Conservation (phyloP, 92 coral and sea anemone genomes). For the Isaurus tuberculatus region DNA sequence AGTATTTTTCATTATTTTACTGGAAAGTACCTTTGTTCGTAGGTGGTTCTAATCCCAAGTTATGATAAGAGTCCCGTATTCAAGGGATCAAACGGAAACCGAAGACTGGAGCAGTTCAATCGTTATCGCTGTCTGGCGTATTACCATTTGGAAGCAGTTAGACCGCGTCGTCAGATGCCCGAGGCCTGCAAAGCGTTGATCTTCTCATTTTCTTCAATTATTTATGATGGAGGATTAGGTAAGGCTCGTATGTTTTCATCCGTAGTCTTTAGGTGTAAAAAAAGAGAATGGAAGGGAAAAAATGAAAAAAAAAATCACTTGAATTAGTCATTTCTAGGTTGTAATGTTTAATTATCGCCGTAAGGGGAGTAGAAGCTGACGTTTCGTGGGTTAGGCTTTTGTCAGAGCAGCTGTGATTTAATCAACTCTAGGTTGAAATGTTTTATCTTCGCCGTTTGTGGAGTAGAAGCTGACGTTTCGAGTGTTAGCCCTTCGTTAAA, state of each 20-base stretch:
- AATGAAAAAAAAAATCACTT: background rate
- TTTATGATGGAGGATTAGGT: conserved; percentile 92
- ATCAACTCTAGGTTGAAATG: too few relatives aligned
- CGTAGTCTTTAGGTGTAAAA: background rate
- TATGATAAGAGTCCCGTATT: conserved; percentile 77
- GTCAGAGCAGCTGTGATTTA: too few relatives aligned
- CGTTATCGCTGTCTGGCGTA: conserved; percentile 68
- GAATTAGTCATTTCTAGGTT: too few relatives aligned
- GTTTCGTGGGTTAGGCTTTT: too few relatives aligned
- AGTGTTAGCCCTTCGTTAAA: too few relatives aligned
- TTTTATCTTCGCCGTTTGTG: too few relatives aligned
- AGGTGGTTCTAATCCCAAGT: conserved; percentile 85
- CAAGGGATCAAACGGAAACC: conserved; percentile 80
- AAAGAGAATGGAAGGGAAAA: background rate
- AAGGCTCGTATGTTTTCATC: too few relatives aligned
- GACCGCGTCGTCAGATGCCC: conserved; percentile 72
- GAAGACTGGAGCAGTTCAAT: conserved; percentile 65
- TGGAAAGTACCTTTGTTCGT: background rate
- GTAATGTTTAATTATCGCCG: too few relatives aligned
- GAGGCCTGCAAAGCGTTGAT: conserved; percentile 78
- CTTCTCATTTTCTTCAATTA: conserved; percentile 89
- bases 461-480: too few relatives aligned
- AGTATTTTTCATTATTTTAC: too few relatives aligned
- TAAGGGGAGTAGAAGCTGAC: too few relatives aligned
- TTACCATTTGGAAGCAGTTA: conserved; percentile 56